Evolutionary conservation across 2,888 invertebrate species (phyloP).

Genomic region (Arrhopalites spinosus): DNA sequence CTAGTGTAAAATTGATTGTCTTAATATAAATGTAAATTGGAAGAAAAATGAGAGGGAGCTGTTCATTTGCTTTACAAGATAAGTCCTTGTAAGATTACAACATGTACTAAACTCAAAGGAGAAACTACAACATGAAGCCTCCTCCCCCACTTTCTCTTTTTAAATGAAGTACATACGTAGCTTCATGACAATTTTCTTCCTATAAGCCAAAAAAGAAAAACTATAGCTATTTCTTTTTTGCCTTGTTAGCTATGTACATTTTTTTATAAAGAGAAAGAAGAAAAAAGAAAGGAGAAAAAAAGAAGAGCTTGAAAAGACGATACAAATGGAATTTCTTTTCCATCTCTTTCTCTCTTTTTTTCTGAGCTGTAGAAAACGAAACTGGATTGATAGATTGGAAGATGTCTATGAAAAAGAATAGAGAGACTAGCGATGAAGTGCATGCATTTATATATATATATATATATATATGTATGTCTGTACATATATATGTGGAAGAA

Average conservation of each 20-base stretch:
- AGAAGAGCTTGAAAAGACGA: no score
- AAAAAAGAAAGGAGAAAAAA: no score
- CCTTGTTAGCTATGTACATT: no score
- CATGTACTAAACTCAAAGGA: no score
- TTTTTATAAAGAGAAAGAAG: no score
- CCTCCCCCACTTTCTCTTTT: background rate
- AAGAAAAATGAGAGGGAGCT: slow-evolving; percentile 21
- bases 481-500: background rate
- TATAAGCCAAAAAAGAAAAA: no score
- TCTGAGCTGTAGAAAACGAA: background rate
- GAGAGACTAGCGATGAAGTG: background rate
- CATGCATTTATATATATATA: background rate
- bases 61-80: background rate
- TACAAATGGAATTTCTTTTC: background rate
- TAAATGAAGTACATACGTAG: background rate
- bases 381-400: no score
- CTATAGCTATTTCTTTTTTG: no score
- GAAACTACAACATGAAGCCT: background rate
- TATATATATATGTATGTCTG: background rate
- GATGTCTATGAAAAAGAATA: no score
- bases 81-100: background rate
- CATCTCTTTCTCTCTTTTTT: background rate
- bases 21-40: slow-evolving; percentile 34
- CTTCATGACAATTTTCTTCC: no score
- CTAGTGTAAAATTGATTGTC: slow-evolving; percentile 10